These are phyloP conservation scores for Geophilus truncorum DNA, from an alignment of 2,888 invertebrate genomes.

Conservation along the genomic window DNA sequence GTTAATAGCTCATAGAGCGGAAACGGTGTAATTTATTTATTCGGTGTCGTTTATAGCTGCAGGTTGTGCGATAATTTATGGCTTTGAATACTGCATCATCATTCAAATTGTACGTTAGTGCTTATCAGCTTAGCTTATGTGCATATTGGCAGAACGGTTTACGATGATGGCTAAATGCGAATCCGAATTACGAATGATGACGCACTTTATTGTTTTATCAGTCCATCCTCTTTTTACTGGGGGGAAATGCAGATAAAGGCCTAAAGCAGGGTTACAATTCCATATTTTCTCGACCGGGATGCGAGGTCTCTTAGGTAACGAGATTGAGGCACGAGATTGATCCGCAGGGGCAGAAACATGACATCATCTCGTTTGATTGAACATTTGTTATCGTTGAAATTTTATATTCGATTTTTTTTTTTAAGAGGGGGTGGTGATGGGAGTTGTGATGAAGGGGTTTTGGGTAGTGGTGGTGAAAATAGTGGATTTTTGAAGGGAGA, in stretches of 20 bases:
- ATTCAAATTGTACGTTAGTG: constrained; percentile 12
- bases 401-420: not conserved
- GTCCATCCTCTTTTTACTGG: not conserved
- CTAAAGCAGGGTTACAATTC: not conserved
- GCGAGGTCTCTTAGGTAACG: constrained; percentile 2
- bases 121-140: constrained; percentile 13
- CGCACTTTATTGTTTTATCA: not conserved
- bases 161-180: not conserved
- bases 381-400: not conserved
- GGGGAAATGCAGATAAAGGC: not conserved
- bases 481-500: too few relatives aligned
- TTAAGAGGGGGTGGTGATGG: not conserved
- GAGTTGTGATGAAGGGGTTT: too few relatives aligned
- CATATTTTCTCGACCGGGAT: not conserved
- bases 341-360: not conserved
- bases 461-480: too few relatives aligned
- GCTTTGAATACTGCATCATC: not conserved
- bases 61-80: constrained; percentile 8
- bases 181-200: not conserved
- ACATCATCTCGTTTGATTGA: constrained; percentile 12
- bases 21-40: not conserved
- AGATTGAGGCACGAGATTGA: constrained; percentile 17
- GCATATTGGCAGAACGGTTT: constrained; percentile 2
- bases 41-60: not conserved
- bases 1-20: too few relatives aligned